Evolutionary conservation across 2,113 vertebrate species (phyloP).

Genomic region (Seriola rivoliana): DNA sequence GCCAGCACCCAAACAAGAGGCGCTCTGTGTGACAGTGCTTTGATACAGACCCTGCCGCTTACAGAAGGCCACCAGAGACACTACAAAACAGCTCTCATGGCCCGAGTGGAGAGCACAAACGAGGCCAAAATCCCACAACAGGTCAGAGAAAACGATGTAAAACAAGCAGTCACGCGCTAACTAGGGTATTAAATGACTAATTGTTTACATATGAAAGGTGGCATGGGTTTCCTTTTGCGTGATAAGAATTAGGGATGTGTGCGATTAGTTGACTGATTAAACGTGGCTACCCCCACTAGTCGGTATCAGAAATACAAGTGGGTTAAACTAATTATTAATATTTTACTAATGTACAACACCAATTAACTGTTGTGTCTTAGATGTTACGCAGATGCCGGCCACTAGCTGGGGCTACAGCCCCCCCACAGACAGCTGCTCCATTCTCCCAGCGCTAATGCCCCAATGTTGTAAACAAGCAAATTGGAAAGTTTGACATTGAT

Average conservation of each 20-base stretch:
- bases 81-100: slow-evolving; percentile 66
- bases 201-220: slow-evolving; percentile 31
- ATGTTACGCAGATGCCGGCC: too few relatives aligned
- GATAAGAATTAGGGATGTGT: background rate
- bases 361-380: too few relatives aligned
- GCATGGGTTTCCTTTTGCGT: slow-evolving; percentile 2
- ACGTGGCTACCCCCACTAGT: too few relatives aligned
- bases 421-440: too few relatives aligned
- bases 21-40: slow-evolving; percentile 74
- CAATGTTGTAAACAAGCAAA: too few relatives aligned
- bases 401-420: too few relatives aligned
- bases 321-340: too few relatives aligned
- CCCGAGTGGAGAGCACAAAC: slow-evolving; percentile 61
- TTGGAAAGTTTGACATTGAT: too few relatives aligned
- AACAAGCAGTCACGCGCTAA: slow-evolving; percentile 22
- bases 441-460: too few relatives aligned
- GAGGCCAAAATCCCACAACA: slow-evolving; percentile 57
- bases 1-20: slow-evolving; percentile 75
- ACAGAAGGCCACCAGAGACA: slow-evolving; percentile 77
- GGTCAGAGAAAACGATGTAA: slow-evolving; percentile 46
- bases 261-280: too few relatives aligned
- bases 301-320: too few relatives aligned
- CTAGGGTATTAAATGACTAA: slow-evolving; percentile 34
- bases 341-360: too few relatives aligned
- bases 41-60: slow-evolving; percentile 72